Evolutionary conservation across 2,797 vertebrate species (phyloP).

Genomic region (Vultur gryphus): DNA sequence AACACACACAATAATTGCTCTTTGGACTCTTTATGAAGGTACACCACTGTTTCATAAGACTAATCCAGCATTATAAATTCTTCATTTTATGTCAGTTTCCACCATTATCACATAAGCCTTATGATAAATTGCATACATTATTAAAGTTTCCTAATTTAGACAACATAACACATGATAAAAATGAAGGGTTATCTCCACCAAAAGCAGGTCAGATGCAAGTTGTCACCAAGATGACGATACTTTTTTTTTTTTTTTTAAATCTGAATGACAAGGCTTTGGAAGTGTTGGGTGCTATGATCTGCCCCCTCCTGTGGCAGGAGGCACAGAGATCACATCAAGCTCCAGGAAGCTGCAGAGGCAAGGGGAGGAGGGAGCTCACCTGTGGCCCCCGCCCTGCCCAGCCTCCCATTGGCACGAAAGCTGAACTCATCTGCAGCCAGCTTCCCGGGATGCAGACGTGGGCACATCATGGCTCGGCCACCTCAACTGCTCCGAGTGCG

Average conservation of each 20-base stretch:
- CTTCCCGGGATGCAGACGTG: fast-evolving
- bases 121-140: slow-evolving; percentile 24
- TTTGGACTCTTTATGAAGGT: slow-evolving; percentile 83
- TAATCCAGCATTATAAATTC: slow-evolving; percentile 83
- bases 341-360: not conserved
- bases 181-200: slow-evolving; percentile 7
- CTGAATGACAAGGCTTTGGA: not conserved
- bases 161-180: not conserved
- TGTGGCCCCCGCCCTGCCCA: not conserved
- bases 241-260: not conserved
- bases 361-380: not conserved
- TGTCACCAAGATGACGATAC: not conserved
- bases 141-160: slow-evolving; percentile 56
- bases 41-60: slow-evolving; percentile 78
- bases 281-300: not conserved
- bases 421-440: not conserved
- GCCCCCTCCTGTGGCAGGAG: not conserved
- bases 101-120: slow-evolving; percentile 33
- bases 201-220: not conserved
- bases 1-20: slow-evolving; percentile 73
- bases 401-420: not conserved
- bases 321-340: not conserved
- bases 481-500: not conserved
- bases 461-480: not conserved
- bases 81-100: slow-evolving; percentile 57